Conservation (phyloP, 2,113 vertebrate species). For the Notiomystis cincta region DNA sequence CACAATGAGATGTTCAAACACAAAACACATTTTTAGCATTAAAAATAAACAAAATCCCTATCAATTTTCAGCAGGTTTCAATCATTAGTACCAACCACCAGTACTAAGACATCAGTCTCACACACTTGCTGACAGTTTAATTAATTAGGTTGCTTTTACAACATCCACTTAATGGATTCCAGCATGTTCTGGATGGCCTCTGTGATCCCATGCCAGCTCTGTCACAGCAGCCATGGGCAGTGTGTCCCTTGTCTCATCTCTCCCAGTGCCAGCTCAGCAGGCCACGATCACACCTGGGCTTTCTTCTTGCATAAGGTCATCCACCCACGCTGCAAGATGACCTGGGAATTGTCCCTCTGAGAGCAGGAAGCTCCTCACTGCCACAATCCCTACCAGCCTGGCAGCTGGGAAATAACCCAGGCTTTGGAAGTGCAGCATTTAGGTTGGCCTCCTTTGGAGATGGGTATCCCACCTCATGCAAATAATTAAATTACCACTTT, state of each 20-base stretch:
- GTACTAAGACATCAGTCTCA: background rate
- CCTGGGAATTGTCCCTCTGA: background rate
- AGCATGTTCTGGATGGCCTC: background rate
- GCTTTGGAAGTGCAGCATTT: background rate
- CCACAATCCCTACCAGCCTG: background rate
- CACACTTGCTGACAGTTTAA: background rate
- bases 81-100: background rate
- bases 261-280: background rate
- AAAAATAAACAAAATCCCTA: background rate
- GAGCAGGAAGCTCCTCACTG: background rate
- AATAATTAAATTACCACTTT: background rate
- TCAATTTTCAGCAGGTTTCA: background rate
- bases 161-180: background rate
- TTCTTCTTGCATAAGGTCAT: background rate
- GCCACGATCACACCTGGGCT: background rate
- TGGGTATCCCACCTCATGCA: background rate
- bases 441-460: background rate
- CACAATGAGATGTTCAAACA: background rate
- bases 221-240: background rate
- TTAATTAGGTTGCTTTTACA: constrained; percentile 2
- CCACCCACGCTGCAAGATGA: background rate
- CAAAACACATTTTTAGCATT: background rate
- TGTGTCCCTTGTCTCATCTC: background rate
- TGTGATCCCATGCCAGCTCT: background rate
- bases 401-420: background rate